phyloP scores from a whole-genome alignment of 2,797 vertebrate species.

The Sebastes trivittatus region DNA sequence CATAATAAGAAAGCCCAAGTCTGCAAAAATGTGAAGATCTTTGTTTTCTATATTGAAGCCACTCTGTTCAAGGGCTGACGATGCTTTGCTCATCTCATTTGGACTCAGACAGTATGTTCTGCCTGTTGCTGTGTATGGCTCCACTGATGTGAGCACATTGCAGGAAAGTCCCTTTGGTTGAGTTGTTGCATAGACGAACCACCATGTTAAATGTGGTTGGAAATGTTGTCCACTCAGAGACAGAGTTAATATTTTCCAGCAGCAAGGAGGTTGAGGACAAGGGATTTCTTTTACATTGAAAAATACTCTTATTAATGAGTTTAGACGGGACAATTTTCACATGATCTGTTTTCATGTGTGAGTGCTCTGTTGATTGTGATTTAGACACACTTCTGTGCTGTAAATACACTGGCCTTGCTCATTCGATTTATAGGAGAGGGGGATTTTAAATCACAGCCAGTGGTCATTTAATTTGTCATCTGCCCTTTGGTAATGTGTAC shows the following conservation, averaged over 20 bases:
- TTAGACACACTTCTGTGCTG: background rate
- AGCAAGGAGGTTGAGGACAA: background rate
- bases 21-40: no score
- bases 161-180: background rate
- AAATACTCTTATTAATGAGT: background rate
- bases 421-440: background rate
- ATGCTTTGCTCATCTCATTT: background rate
- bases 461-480: constrained; percentile 10
- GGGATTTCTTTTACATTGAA: background rate
- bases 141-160: background rate
- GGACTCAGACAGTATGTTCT: background rate
- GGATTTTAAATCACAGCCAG: background rate
- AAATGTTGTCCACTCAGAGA: background rate
- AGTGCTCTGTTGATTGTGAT: background rate
- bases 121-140: background rate
- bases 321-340: background rate
- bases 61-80: background rate
- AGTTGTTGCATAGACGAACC: background rate
- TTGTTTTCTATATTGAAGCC: background rate
- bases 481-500: background rate
- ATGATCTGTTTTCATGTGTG: background rate
- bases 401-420: background rate
- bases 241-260: background rate
- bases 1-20: no score
- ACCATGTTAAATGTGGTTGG: background rate